Base-by-base conservation (phyloP, 2,797 vertebrate species). In the Myotis pilosus region DNA sequence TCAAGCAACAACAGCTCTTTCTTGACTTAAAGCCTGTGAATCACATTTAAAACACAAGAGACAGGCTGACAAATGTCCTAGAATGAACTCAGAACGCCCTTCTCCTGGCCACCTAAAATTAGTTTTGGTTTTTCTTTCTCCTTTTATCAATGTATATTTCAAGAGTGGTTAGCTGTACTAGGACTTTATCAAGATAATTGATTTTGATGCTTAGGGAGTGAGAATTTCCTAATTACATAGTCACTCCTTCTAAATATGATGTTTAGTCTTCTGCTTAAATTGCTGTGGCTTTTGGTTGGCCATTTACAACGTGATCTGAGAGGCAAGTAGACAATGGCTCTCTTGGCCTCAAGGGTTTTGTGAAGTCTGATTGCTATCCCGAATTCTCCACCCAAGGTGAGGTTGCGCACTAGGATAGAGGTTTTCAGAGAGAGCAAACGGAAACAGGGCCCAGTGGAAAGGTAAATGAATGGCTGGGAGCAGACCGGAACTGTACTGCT, bases 171-270 rank as follows among this genome's bases (percentile, higher is more conserved):
- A 96, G 88, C 72, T 13, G 10, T 96, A 72, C 74, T 89, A 51
- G 75, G 82, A 71, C 91, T 96, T 96, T 96, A 96, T 95, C 92
- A 95, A 82, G 93, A 90, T 95, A 97, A 97, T 68, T 96, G 94
- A 96, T 97, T 95, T 92, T 81, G 93, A 96, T 95, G 85, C 91
- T 94, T 88, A 95, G 92, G 87, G 93, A 94, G 82, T 22, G 23
- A 94, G 71, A 57, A 33, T 92, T 87, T 95, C 92, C 92, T 95
- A 96, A 96, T 96, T 97, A 92, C 17, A 93, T 5, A 92, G 85
- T 84, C 25, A 64, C 10, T 68, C n/a, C 60, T 94, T 95, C 87
- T 95, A 97, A 97, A 80, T 80, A 95, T 53, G 60, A 74, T 95
- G 75, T 81, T 96, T 94, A 81, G 17, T 57, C 75, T 95, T 69